Base-by-base conservation (phyloP, 2,797 vertebrate genomes). In the Rachycentron canadum region DNA sequence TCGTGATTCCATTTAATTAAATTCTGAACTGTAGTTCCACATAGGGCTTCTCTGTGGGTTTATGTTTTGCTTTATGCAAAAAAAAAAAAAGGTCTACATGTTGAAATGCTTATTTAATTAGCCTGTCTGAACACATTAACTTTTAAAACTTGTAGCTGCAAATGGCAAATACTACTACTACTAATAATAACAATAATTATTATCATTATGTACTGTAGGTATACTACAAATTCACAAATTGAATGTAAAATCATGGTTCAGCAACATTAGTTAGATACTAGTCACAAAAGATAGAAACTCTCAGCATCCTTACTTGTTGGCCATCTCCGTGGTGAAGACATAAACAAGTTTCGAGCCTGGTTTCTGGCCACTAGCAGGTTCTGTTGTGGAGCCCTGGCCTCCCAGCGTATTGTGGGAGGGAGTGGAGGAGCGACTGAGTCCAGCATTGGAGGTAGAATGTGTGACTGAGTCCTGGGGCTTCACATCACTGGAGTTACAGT, bases 281-380 rank as follows among this genome's bases (percentile, higher is more conserved):
- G 26, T 23, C 3, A 1, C 19, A 47, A 77, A 47, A 58, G 14
- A 59, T 19, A 70, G 1, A 34, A 16, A 75, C 1, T 13, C 30
- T 69, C 23, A 50, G 62, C 21, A 66, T 57, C 88, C 96, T 97
- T 96, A 99, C 98, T 99, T 99, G 95, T 99, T 99, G 87, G 98
- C 98, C 97, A 99, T 98, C 91, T 99, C 97, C 82, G 98, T 99
- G 91, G 98, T 99, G 93, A 99, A 99, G 92, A 99, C 98, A 56
- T 99, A 99, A 86, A 99, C 97, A 69, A 99, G 96, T 96, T 98
- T 99, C 88, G 97, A 95, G 86, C 96, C 96, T 70, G 96, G 95
- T 95, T 99, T 99, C 93, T 97, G 97, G 73, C 95, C 95, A 47
- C 96, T 94, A 61, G 95, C 85, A 70, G 97, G 93, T 87, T 99